Base-by-base conservation (phyloP, 2,888 invertebrate genomes). In the Oithona nana region DNA sequence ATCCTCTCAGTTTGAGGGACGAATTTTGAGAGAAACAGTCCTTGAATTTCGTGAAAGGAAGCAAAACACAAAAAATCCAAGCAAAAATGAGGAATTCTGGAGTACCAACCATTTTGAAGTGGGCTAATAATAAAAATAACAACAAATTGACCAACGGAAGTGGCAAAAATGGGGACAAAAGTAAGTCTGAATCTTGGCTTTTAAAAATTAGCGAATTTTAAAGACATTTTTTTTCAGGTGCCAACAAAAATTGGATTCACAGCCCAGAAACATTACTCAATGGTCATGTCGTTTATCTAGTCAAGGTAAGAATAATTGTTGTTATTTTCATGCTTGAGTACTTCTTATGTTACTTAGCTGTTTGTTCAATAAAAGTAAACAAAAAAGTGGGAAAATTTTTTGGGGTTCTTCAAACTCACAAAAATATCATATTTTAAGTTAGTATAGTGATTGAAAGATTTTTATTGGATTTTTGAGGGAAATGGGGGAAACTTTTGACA, bases 261-360 rank as follows among this genome's bases (percentile, higher is more conserved):
- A 84, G 90, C 63, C 88, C 93, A 56, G 95, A 94, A 72, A 83
- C 89, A 28, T 80, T 97, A 62, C 83, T 89, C 70, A 88, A 86
- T 72, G 95, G 95, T 57, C 93, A 94, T 71, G 90, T 97, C 69
- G 92, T 90, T 62, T 97, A 95, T 79, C 82, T 92, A 75, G 95
- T 95, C 73, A 94, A 95, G 84, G 89, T 89, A 75, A 72, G 20
- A 8, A 20, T 20, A 20, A 20, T 13, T 51, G 22, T 51, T 20
- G n/a, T 51, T 51, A 51, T 51, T 22, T 51, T 16, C 26, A 24
- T n/a, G n/a, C n/a, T n/a, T n/a, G n/a, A n/a, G n/a, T n/a, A n/a
- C n/a, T n/a, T n/a, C n/a, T n/a, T n/a, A n/a, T n/a, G n/a, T n/a
- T n/a, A n/a, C n/a, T n/a, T n/a, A n/a, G n/a, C n/a, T n/a, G n/a